Evolutionary conservation across 2,113 vertebrate genomes (phyloP), one percentile per base, ranked within the genome.

Genomic region (Chrysochloris asiatica): DNA sequence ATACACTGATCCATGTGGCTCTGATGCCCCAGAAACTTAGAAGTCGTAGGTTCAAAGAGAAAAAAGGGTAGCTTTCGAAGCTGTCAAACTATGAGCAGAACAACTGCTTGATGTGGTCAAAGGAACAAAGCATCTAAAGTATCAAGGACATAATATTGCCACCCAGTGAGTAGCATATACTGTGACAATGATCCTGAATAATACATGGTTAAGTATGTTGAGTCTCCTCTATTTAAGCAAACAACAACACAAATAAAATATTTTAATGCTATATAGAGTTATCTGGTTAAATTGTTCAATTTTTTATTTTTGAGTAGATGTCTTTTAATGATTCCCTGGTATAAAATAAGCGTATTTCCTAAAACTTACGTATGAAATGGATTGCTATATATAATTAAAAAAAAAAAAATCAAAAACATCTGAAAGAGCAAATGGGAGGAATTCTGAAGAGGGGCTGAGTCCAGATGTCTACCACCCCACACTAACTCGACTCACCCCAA

Each of bases 131-230:
- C 38, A 24, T 8, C 22, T 8, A 2, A 76, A 24, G 33, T 24
- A 10, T 33, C 28, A 16, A 3, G 22, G 73, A 43, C 22, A 41
- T 9, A 19, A 2, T 12, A 3, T 33, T 24, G 10, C n/a, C 59
- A 84, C 1, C 28, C 48, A 73, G 65, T 22, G 56, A 4, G 4
- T 0, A 1, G 30, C 45, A 21, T 22, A 1, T 1, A 0, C 11
- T 7, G 17, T 22, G 30, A 19, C 2, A 0, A 2, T 10, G 21
- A 47, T 28, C 6, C 2, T 17, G 16, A 5, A 13, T 48, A 30
- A 50, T 12, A 17, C 0, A 0, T 2, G 30, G 36, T 14, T n/a
- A n/a, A n/a, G n/a, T 78, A 54, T 0, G 0, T 8, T 21, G 24
- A 38, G 30, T 8, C 8, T 36, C 50, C 24, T 50, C 22, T n/a